Conservation (phyloP, 2,888 invertebrate genomes). For the Acanthopleura granulata region DNA sequence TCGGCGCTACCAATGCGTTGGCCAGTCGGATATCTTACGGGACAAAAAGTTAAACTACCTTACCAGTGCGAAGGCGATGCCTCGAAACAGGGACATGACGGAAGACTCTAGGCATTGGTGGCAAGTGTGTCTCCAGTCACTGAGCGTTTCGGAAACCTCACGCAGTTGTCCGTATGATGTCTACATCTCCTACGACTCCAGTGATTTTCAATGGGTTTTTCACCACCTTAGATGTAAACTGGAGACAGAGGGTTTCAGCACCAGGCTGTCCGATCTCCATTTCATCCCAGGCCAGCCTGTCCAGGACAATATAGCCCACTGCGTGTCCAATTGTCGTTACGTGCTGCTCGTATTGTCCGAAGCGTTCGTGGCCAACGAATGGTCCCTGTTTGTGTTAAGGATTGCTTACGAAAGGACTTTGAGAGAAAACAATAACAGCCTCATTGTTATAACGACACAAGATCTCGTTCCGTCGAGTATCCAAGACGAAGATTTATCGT, state of each 20-base stretch:
- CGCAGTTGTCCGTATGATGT: conserved; percentile 25
- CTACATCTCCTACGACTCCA: conserved; percentile 39
- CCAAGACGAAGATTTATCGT: conserved; percentile 10
- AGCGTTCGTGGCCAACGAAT: conserved; percentile 36
- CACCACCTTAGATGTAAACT: conserved; percentile 32
- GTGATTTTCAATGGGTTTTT: conserved; percentile 34
- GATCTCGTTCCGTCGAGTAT: conserved; percentile 22
- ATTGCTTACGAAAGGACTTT: conserved; percentile 38
- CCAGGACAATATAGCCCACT: conserved; percentile 42
- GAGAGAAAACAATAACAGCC: conserved; percentile 37
- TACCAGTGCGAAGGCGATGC: too few relatives aligned
- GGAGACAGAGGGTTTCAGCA: conserved; percentile 32
- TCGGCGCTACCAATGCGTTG: background rate
- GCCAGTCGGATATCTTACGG: background rate
- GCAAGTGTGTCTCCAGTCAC: background rate
- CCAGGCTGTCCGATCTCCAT: conserved; percentile 42
- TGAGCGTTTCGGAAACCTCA: background rate
- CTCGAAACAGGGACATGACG: background rate
- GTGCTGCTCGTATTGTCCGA: conserved; percentile 39
- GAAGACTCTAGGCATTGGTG: background rate
- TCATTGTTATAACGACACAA: conserved; percentile 34
- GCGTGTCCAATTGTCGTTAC: conserved; percentile 32
- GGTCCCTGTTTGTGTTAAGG: conserved; percentile 42
- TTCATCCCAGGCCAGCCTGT: conserved; percentile 42
- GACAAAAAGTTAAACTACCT: conserved; percentile 37